These are phyloP conservation scores for Corvus hawaiiensis DNA, from an alignment of 2,113 vertebrate genomes.

Conservation along the genomic window DNA sequence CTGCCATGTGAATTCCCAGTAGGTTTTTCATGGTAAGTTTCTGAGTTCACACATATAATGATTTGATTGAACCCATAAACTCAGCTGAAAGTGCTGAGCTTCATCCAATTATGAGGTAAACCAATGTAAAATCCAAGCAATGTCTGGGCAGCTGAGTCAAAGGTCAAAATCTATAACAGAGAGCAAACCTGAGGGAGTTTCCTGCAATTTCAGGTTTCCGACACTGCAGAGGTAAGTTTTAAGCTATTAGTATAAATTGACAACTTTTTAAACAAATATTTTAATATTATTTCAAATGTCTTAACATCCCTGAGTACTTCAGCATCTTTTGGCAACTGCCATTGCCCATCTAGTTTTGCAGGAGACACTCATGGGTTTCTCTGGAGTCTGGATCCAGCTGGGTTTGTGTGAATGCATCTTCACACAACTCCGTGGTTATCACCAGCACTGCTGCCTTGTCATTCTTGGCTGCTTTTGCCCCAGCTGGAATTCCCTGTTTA, in stretches of 20 bases:
- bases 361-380: background rate
- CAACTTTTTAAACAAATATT: background rate
- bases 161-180: background rate
- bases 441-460: background rate
- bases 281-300: background rate
- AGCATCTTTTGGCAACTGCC: background rate
- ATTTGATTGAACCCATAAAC: conserved; percentile 12
- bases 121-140: background rate
- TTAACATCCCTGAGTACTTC: background rate
- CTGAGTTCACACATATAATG: background rate
- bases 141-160: background rate
- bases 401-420: background rate
- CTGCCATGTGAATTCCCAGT: background rate
- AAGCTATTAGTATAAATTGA: background rate
- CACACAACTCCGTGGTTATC: background rate
- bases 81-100: background rate
- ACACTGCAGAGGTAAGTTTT: background rate
- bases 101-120: background rate
- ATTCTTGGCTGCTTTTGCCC: background rate
- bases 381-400: background rate
- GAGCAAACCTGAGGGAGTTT: background rate
- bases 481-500: background rate
- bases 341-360: background rate
- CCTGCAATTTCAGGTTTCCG: background rate
- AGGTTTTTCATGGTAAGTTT: background rate